A percentile compares a stretch with the other conserved stretches of the same genome.
Evolutionary conservation across 2,888 invertebrate genomes (phyloP).

Genomic region (Himalopsyche japonica): DNA sequence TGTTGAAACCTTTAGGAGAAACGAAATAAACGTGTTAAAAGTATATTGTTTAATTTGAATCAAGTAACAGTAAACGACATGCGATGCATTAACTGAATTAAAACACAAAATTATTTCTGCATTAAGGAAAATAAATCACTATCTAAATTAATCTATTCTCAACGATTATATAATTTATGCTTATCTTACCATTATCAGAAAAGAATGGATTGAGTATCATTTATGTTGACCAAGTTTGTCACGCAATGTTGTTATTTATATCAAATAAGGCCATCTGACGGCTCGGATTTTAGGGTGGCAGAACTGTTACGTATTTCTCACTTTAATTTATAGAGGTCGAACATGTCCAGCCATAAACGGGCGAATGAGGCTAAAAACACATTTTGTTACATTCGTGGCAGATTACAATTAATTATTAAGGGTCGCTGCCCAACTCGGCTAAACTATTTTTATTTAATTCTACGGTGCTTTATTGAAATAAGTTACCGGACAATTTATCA

Average conservation of each 20-base stretch:
- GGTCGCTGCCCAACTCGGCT: not conserved
- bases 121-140: not conserved
- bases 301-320: not conserved
- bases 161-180: not conserved
- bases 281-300: not conserved
- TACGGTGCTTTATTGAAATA: not conserved
- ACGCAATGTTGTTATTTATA: constrained; percentile 3
- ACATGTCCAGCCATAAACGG: not conserved
- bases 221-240: not conserved
- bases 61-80: not conserved
- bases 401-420: not conserved
- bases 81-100: not conserved
- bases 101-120: not conserved
- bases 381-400: not conserved
- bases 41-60: no score
- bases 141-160: not conserved
- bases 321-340: not conserved
- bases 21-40: no score
- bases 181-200: not conserved
- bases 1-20: no score
- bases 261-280: constrained; percentile 6
- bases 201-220: not conserved
- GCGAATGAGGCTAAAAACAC: not conserved
- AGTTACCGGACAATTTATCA: not conserved
- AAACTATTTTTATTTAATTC: not conserved